phyloP scores from a whole-genome alignment of 2,113 vertebrate species.

The Xenopus borealis region DNA sequence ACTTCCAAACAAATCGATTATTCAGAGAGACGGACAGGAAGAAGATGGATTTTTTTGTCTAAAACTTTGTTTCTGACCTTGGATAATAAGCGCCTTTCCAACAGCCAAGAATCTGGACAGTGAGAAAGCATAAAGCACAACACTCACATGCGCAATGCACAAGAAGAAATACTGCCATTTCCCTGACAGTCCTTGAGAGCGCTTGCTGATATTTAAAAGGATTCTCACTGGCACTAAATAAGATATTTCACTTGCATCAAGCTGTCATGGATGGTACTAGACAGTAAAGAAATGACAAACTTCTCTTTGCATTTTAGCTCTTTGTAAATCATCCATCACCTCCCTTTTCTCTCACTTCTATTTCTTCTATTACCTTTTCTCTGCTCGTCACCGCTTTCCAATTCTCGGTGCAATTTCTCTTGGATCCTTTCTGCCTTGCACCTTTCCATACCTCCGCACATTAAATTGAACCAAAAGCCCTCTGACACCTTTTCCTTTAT shows the following conservation, averaged over 20 bases:
- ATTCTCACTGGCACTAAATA: slow-evolving; percentile 66
- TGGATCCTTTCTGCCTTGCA: neutral
- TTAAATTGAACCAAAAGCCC: neutral
- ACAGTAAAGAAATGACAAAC: slow-evolving; percentile 57
- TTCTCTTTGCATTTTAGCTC: slow-evolving; percentile 66
- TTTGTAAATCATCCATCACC: slow-evolving; percentile 58
- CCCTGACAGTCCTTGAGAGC: slow-evolving; percentile 65
- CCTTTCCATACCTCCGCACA: neutral
- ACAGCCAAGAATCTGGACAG: neutral
- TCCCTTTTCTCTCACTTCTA: neutral
- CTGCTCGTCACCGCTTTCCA: neutral
- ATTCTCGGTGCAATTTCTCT: neutral
- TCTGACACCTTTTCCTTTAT: neutral
- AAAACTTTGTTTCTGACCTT: neutral
- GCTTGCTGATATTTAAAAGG: slow-evolving; percentile 67
- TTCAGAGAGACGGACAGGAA: slow-evolving; percentile 8
- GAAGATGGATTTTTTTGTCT: neutral
- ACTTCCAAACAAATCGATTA: slow-evolving; percentile 22
- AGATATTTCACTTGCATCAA: slow-evolving; percentile 68
- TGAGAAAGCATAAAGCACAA: slow-evolving; percentile 5
- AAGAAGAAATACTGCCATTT: slow-evolving; percentile 49
- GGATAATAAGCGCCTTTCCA: neutral
- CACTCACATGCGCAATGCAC: neutral
- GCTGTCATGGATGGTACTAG: slow-evolving; percentile 64
- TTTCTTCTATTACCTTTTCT: neutral